These are phyloP conservation scores for Laothoe populi DNA, from an alignment of 2,888 invertebrate species.

Conservation along the genomic window DNA sequence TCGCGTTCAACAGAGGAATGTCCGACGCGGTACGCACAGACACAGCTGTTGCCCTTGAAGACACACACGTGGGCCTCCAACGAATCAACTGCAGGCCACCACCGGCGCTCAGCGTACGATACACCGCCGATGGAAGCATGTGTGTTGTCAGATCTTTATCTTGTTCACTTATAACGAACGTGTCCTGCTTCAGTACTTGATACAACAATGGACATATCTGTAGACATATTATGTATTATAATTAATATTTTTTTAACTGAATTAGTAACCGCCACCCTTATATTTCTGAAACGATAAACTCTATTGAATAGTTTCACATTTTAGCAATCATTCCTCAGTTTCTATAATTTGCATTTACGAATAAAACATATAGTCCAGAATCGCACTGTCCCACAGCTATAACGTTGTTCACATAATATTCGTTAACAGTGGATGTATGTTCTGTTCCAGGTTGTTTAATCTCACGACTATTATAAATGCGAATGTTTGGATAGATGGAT, in stretches of 20 bases:
- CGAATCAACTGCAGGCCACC: constrained; percentile 37
- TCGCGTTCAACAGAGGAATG: constrained; percentile 35
- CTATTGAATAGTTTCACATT: no score
- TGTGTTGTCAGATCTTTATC: neutral
- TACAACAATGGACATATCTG: constrained; percentile 39
- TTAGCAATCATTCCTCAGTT: no score
- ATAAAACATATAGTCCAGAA: no score
- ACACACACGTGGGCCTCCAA: constrained; percentile 33
- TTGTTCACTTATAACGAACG: constrained; percentile 41
- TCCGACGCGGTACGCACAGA: constrained; percentile 41
- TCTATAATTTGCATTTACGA: no score
- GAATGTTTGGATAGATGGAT: no score
- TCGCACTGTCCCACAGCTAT: no score
- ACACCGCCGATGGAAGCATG: constrained; percentile 31
- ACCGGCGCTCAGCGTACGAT: constrained; percentile 35
- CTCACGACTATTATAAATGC: no score
- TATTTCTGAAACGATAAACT: no score
- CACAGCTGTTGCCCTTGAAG: constrained; percentile 34
- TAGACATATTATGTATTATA: neutral
- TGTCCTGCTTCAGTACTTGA: constrained; percentile 32
- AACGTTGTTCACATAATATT: no score
- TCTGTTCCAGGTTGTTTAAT: no score
- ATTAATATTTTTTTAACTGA: neutral
- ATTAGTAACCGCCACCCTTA: no score
- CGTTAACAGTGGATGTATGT: no score